Base-by-base conservation (phyloP, 2,113 vertebrate genomes). In the Mola mola region DNA sequence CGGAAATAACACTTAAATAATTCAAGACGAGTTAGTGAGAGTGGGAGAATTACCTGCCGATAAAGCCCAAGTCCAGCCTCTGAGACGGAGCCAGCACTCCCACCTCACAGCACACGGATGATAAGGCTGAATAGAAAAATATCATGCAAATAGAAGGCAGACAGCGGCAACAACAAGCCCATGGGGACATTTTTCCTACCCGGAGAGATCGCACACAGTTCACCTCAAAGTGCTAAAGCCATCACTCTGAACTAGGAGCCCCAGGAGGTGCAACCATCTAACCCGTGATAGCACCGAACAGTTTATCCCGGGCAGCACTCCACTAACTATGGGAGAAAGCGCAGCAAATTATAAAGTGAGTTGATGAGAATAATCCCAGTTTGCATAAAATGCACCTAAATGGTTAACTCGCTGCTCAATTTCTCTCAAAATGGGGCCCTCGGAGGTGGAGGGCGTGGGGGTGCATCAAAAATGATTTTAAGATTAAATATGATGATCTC, bases 121-220 rank as follows among this genome's bases (percentile, higher is more conserved):
- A 90, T 90, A 90, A 90, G 85, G 68, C 77, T 89, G 80, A 88
- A 88, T 82, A 86, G 86, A 85, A 86, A 86, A 87, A 89, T 88
- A 89, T 85, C 87, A 87, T 88, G 87, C 89, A 89, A 90, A 90
- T 89, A 87, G 87, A 76, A 81, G 83, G 80, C 87, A 88, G 86
- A 88, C 86, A 85, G 86, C 84, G 82, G 86, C 86, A 87, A 89
- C 89, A 89, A 90, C 87, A 89, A 84, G 85, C 87, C 79, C 77
- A 85, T 82, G 80, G 85, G 86, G 86, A 87, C 86, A 78, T 82
- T 79, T 79, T 79, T 72, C 46, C 72, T 72, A 71, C 66, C 68
- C 52, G 29, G 72, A 78, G 74, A 89, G 84, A 90, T 87, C 80
- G 48, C 75, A 78, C 82, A 87, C 87, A 85, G 83, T 87, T 87